Base-by-base conservation (phyloP, 2,888 invertebrate genomes). In the Stegana nigrithorax region DNA sequence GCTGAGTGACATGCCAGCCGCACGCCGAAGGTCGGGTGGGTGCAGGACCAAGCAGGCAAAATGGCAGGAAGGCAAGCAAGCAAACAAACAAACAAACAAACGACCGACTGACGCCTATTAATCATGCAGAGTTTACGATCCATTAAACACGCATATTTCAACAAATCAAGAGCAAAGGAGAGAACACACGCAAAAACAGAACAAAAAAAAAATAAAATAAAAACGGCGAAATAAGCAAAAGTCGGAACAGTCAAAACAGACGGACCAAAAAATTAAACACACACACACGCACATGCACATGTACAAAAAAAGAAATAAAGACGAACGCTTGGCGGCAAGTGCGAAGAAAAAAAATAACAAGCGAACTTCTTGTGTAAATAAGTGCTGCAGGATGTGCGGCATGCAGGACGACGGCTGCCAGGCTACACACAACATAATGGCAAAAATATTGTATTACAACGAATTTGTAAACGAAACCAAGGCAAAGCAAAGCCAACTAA, bases 371-470 rank as follows among this genome's bases (percentile, higher is more conserved):
- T 53, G 19, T 21, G 55, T 17, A 44, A 17, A 57, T 42, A 44
- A 42, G 25, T 44, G 10, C 4, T 14, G 39, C 44, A 25, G 57
- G 26, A 42, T 25, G 26, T 3, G 14, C n/a, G 42, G 26, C 14
- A 27, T 26, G 10, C 23, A 26, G 5, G 7, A 51, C 27, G 26
- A n/a, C 70, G 64, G 59, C 68, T 68, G 68, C 58, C 68, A 73
- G 70, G 51, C 68, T 64, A 76, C 39, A 12, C 14, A 14, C 39
- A 39, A 42, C 65, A 76, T 76, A 78, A 75, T 76, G 78, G 76
- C 68, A 62, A 76, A 76, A 75, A 78, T 75, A 78, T 78, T 76
- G 77, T 76, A 75, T 75, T 75, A 78, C 75, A 78, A 72, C 70
- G 78, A 72, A 70, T 73, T 68, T 70, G 68, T 65, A 66, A 53